Percentiles rank a stretch among this genome's conserved stretches.
These are phyloP conservation scores for Trisateles emortualis DNA, from an alignment of 2,888 invertebrate genomes.

Conservation along the genomic window DNA sequence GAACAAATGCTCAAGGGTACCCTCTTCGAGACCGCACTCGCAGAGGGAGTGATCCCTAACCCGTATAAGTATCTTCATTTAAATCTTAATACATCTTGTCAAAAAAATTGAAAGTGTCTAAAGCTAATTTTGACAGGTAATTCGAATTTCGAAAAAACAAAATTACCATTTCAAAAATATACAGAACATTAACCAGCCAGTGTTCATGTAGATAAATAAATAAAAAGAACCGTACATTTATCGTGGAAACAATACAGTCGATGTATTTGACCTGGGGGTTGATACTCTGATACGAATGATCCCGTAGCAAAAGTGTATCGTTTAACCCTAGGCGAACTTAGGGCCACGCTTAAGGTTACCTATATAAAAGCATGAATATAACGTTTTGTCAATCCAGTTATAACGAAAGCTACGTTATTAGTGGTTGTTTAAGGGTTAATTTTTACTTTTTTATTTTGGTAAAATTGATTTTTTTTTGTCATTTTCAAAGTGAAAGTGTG, in stretches of 20 bases:
- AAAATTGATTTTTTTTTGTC: neutral
- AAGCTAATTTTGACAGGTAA: neutral
- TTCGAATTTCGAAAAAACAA: neutral
- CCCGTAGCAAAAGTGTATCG: conserved; percentile 77
- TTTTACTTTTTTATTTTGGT: neutral
- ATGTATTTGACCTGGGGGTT: conserved; percentile 68
- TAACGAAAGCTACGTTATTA: conserved; percentile 26
- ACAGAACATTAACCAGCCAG: neutral
- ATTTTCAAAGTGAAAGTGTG: neutral
- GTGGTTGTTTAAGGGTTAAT: conserved; percentile 50
- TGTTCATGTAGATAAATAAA: conserved; percentile 19
- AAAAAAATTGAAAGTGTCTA: too few relatives aligned
- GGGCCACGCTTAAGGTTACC: conserved; percentile 69
- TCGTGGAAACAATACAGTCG: conserved; percentile 71
- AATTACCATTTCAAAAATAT: neutral
- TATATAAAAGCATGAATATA: conserved; percentile 74
- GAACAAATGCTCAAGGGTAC: too few relatives aligned
- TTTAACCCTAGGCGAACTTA: conserved; percentile 78
- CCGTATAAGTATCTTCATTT: too few relatives aligned
- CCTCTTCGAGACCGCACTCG: too few relatives aligned
- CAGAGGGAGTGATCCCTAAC: too few relatives aligned
- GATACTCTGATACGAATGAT: conserved; percentile 57
- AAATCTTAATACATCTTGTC: too few relatives aligned
- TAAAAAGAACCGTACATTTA: conserved; percentile 50
- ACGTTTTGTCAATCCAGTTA: conserved; percentile 64